Percentiles rank a stretch among this genome's conserved stretches.
phyloP scores from a whole-genome alignment of 1,140 invertebrate species.

The Drosophila pachea region DNA sequence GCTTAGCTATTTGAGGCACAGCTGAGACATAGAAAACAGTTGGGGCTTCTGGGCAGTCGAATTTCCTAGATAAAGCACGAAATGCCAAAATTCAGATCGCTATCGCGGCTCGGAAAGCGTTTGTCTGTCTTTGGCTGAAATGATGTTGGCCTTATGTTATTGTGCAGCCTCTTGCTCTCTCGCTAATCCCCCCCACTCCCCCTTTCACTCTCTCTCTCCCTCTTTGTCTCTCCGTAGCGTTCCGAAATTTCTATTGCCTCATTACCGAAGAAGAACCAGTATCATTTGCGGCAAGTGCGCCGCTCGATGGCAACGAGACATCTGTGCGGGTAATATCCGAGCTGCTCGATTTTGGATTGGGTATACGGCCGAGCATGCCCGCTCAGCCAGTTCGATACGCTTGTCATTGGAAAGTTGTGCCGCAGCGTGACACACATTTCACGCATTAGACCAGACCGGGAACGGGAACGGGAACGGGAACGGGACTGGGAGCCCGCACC shows the following conservation, averaged over 20 bases:
- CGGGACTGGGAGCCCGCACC: conserved; percentile 15
- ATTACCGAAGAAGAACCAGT: too few relatives aligned
- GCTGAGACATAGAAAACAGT: conserved; percentile 32
- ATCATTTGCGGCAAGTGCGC: too few relatives aligned
- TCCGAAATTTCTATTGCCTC: too few relatives aligned
- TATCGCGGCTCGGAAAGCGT: conserved; percentile 14
- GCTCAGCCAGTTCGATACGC: conserved; percentile 38
- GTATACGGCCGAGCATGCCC: conserved; percentile 51
- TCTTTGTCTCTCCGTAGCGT: too few relatives aligned
- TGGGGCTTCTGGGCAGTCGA: too few relatives aligned
- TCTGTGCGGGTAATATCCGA: conserved; percentile 61
- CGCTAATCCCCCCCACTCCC: background rate
- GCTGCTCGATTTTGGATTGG: conserved; percentile 49
- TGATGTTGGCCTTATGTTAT: conserved; percentile 3
- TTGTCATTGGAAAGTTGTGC: conserved; percentile 74
- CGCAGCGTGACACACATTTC: conserved; percentile 73
- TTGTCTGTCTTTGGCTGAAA: conserved; percentile 7
- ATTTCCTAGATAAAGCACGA: conserved; percentile 12
- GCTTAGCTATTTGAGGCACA: too few relatives aligned
- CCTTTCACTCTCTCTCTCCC: background rate
- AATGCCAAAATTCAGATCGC: conserved; percentile 14
- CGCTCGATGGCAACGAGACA: conserved; percentile 8
- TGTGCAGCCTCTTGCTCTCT: too few relatives aligned
- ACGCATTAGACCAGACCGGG: conserved; percentile 57
- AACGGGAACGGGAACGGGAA: conserved; percentile 24